Evolutionary conservation across 2,888 invertebrate species (phyloP).

Genomic region (Bombyx huttoni): DNA sequence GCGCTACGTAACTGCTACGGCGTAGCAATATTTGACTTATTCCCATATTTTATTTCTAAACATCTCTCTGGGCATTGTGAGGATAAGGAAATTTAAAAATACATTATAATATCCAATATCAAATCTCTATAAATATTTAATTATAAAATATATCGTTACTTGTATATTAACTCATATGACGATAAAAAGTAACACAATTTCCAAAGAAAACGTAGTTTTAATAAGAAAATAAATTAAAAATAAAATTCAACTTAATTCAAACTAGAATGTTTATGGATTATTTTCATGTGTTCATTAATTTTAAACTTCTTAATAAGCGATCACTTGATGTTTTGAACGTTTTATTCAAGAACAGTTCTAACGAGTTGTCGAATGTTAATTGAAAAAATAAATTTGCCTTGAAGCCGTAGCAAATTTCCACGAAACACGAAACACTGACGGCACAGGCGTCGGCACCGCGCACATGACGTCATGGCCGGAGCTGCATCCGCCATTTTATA

Average conservation of each 20-base stretch:
- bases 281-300: background rate
- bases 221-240: no score
- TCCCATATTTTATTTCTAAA: background rate
- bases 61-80: no score
- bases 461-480: constrained; percentile 4
- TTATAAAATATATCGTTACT: no score
- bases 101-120: no score
- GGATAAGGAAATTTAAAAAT: no score
- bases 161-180: no score
- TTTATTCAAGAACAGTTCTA: background rate
- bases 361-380: background rate
- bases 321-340: background rate
- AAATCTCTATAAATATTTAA: no score
- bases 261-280: background rate
- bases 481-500: constrained; percentile 51
- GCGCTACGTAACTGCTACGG: constrained; percentile 15
- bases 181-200: no score
- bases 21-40: constrained; percentile 22
- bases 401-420: constrained; percentile 29
- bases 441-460: constrained; percentile 14
- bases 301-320: background rate
- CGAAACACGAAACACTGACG: constrained; percentile 24
- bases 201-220: no score
- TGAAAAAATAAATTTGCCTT: background rate
- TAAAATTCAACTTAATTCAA: background rate